These are phyloP conservation scores for Callithrix jacchus DNA, from an alignment of 2,113 vertebrate genomes.

Conservation along the genomic window DNA sequence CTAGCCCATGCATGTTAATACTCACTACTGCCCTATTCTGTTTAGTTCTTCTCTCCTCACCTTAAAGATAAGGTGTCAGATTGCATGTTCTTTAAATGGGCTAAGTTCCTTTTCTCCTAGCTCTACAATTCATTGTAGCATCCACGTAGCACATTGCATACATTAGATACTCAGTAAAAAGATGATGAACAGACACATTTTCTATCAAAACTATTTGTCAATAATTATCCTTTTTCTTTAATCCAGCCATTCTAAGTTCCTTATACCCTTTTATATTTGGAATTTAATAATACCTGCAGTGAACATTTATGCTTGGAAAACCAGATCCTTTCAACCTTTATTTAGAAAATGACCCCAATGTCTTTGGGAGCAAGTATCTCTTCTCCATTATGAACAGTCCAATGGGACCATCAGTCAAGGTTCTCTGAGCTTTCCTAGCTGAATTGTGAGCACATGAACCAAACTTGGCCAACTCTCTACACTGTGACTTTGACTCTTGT, in stretches of 20 bases:
- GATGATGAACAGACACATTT: neutral
- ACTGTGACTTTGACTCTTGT: neutral
- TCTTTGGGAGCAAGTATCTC: neutral
- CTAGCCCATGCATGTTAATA: neutral
- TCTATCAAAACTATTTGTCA: neutral
- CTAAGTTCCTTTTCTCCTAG: neutral
- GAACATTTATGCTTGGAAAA: neutral
- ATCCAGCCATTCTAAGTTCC: neutral
- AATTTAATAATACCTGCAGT: neutral
- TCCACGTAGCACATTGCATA: neutral
- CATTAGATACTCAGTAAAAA: neutral
- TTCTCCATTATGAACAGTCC: neutral
- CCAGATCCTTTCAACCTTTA: neutral
- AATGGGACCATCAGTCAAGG: neutral
- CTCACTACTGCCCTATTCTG: neutral
- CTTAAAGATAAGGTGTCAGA: slow-evolving; percentile 29
- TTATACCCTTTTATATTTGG: neutral
- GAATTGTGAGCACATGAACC: neutral
- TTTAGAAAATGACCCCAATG: neutral
- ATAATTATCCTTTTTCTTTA: neutral
- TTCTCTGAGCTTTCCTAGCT: neutral
- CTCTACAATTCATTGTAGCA: neutral
- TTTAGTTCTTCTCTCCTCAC: neutral
- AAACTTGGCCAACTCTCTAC: neutral
- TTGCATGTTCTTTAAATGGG: neutral